Evolutionary conservation across 2,113 vertebrate genomes (phyloP), one percentile per base, ranked within the genome.

Genomic region (Esox niger): DNA sequence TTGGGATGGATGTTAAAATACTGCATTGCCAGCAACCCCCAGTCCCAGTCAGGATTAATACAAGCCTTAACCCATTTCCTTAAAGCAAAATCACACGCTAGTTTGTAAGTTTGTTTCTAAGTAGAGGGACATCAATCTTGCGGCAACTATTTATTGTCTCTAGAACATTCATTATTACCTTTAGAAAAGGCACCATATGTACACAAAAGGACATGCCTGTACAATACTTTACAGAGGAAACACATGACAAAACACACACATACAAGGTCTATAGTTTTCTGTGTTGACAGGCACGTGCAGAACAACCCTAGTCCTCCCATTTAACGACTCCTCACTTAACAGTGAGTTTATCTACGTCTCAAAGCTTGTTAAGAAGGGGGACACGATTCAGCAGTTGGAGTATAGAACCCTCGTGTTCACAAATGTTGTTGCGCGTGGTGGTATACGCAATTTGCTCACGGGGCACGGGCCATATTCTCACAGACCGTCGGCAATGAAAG

Each of bases 121-220:
- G 7, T 59, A 15, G n/a, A 6, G 47, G 38, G 38, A 43, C 38
- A 10, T 4, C 47, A 21, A 52, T 52, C 47, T 52, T 52, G 47
- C 47, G 7, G 21, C 35, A 23, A 26, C 64, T 66, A 27, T 75
- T 66, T 73, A 70, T 68, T 79, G 10, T 60, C 62, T 52, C 26
- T 58, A 29, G 58, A 30, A 68, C 70, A 71, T 70, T 56, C 30
- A 62, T 56, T 46, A 43, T 69, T 35, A 64, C 68, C 68, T 64
- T 61, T 67, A 61, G n/a, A 63, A 69, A 81, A 81, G 70, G 71
- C 71, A 73, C 67, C 66, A 75, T 75, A 66, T 27, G 68, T 73
- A 70, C 66, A 75, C 52, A 49, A 52, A 47, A 46, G 23, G 26
- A 49, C 29, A 59, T 33, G 43, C 63, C 54, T 60, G 63, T 70